These are phyloP conservation scores for Centroberyx gerrardi DNA, from an alignment of 2,797 vertebrate genomes.

Conservation along the genomic window DNA sequence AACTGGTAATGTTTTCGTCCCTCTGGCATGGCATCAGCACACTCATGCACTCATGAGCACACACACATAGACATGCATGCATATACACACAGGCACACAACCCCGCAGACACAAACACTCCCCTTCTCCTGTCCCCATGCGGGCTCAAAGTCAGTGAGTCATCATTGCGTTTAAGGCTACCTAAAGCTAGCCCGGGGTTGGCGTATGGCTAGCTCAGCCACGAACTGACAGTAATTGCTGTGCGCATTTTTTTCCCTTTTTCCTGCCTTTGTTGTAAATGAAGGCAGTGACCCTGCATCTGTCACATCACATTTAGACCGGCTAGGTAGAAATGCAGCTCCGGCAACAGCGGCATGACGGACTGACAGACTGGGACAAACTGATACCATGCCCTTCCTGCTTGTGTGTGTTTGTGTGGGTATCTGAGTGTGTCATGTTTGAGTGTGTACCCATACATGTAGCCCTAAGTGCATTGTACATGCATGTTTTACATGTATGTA, in stretches of 20 bases:
- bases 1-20: conserved; percentile 39
- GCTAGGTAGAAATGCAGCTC: conserved; percentile 26
- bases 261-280: conserved; percentile 57
- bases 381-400: conserved; percentile 4
- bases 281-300: conserved; percentile 62
- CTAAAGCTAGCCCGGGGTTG: conserved; percentile 55
- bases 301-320: conserved; percentile 65
- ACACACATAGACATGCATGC: conserved; percentile 15
- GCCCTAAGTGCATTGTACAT: no score
- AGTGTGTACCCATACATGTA: no score
- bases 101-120: neutral
- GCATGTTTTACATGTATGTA: neutral
- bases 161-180: conserved; percentile 64
- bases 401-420: neutral
- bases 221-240: conserved; percentile 62
- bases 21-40: conserved; percentile 17
- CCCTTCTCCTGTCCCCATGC: conserved; percentile 29
- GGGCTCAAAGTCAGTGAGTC: conserved; percentile 60
- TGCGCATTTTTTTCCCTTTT: conserved; percentile 33
- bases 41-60: conserved; percentile 31
- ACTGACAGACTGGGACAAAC: neutral
- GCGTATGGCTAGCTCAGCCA: conserved; percentile 41
- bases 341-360: conserved; percentile 28
- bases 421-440: no score
- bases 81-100: neutral